A percentile compares a stretch with the other conserved stretches of the same genome.
Evolutionary conservation across 1,140 invertebrate genomes (phyloP).

Genomic region (Lutraria rhynchaena): DNA sequence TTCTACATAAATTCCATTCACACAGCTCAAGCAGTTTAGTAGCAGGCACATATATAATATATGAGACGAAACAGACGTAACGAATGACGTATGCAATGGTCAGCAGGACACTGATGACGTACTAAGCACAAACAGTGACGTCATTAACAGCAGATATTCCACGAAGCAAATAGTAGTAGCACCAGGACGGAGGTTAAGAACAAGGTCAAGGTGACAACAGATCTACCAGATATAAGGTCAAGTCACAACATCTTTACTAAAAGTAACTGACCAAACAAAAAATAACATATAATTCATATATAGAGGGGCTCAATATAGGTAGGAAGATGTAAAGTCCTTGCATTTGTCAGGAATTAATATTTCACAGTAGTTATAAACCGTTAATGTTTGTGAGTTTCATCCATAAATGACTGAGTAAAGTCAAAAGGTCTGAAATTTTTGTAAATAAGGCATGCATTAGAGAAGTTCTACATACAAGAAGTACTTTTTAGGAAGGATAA

Average conservation of each 20-base stretch:
- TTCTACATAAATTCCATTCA: constrained; percentile 40
- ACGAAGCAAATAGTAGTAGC: constrained; percentile 42
- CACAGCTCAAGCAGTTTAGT: constrained; percentile 43
- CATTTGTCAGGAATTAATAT: too few species aligned
- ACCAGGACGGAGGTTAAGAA: constrained; percentile 48
- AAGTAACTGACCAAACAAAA: too few species aligned
- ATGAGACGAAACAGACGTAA: constrained; percentile 40
- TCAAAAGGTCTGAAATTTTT: too few species aligned
- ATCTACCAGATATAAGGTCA: constrained; percentile 21
- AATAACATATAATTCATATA: too few species aligned
- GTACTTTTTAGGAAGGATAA: too few species aligned
- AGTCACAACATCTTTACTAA: not conserved
- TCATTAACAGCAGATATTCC: constrained; percentile 38
- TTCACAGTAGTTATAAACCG: too few species aligned
- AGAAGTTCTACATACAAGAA: too few species aligned
- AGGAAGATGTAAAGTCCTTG: too few species aligned
- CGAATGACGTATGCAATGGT: constrained; percentile 35
- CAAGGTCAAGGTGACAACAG: constrained; percentile 37
- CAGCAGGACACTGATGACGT: constrained; percentile 32
- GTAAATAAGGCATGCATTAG: too few species aligned
- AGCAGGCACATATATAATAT: constrained; percentile 28
- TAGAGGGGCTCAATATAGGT: too few species aligned
- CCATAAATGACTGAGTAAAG: too few species aligned
- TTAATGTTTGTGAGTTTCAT: too few species aligned
- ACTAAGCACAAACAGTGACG: constrained; percentile 22